Evolutionary conservation across 2,113 vertebrate genomes (phyloP).

Genomic region (Cyphomyrus plagiostoma): DNA sequence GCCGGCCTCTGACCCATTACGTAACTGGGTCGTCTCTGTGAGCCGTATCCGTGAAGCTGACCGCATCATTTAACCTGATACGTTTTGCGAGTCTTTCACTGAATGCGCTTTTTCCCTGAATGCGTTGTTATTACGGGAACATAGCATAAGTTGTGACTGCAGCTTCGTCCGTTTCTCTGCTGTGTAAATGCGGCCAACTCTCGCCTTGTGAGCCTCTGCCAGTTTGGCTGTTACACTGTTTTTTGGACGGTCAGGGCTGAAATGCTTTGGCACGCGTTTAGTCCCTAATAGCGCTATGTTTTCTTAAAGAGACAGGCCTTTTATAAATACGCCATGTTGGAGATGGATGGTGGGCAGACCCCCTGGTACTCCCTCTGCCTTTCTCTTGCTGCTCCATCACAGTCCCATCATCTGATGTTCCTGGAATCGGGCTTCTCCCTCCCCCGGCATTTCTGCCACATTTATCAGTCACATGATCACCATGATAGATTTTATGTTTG

Average conservation of each 20-base stretch:
- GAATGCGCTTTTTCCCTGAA: neutral
- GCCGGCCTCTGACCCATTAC: neutral
- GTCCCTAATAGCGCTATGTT: constrained; percentile 19
- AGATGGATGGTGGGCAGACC: neutral
- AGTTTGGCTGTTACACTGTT: constrained; percentile 43
- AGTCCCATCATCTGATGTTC: neutral
- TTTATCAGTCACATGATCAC: neutral
- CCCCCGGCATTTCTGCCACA: neutral
- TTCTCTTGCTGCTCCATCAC: neutral
- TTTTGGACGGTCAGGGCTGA: constrained; percentile 48
- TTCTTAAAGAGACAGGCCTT: constrained; percentile 21
- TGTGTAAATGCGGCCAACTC: neutral
- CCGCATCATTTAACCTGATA: neutral
- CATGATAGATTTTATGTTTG: neutral
- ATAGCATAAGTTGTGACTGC: neutral
- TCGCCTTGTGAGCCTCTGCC: constrained; percentile 36
- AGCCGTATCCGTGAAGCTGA: neutral
- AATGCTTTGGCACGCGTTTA: constrained; percentile 50
- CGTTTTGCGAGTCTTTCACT: neutral
- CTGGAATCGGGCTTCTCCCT: neutral
- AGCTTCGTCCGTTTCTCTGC: neutral
- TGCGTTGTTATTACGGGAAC: neutral
- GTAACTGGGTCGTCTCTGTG: neutral
- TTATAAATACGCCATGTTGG: neutral
- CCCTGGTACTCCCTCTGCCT: neutral